Evolutionary conservation across 37 sponge, comb jelly and placozoan genomes (phyloP).

Genomic region (Tethya wilhelma): DNA sequence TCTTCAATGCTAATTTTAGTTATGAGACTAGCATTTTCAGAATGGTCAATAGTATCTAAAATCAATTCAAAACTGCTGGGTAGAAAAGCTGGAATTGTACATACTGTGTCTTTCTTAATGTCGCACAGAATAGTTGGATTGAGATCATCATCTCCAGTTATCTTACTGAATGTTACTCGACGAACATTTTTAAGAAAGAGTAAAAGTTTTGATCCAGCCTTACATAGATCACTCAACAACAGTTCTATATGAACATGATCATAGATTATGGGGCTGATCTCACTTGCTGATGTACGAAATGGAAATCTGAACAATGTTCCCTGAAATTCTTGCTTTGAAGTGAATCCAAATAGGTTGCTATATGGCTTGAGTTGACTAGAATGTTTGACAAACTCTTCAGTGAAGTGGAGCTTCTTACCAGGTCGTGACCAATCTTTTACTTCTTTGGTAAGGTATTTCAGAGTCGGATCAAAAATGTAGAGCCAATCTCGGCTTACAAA

Average conservation of each 20-base stretch:
- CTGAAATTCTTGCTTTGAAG: not conserved
- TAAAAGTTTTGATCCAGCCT: slow-evolving; percentile 28
- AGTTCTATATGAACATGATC: slow-evolving; percentile 1
- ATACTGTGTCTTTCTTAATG: not conserved
- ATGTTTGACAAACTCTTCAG: not conserved
- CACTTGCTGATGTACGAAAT: slow-evolving; percentile 34
- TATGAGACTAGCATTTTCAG: too few species aligned
- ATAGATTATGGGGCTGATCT: slow-evolving; percentile 29
- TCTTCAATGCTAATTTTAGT: too few species aligned
- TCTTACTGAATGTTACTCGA: slow-evolving; percentile 10
- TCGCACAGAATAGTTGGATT: not conserved
- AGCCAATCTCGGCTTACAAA: slow-evolving; percentile 52
- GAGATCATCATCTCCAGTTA: not conserved
- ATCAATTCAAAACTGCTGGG: too few species aligned
- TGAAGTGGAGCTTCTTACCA: slow-evolving; percentile 9
- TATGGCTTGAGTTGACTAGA: slow-evolving; percentile 7
- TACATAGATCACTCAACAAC: slow-evolving; percentile 5
- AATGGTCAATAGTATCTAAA: too few species aligned
- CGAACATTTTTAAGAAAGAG: slow-evolving; percentile 33
- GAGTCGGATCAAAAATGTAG: slow-evolving; percentile 65
- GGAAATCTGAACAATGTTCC: slow-evolving; percentile 63
- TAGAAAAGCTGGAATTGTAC: not conserved
- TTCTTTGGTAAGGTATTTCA: slow-evolving; percentile 23
- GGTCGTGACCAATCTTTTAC: slow-evolving; percentile 13
- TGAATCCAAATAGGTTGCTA: not conserved